These are phyloP conservation scores for Limnodromus scolopaceus DNA, from an alignment of 2,797 vertebrate species.

Conservation along the genomic window DNA sequence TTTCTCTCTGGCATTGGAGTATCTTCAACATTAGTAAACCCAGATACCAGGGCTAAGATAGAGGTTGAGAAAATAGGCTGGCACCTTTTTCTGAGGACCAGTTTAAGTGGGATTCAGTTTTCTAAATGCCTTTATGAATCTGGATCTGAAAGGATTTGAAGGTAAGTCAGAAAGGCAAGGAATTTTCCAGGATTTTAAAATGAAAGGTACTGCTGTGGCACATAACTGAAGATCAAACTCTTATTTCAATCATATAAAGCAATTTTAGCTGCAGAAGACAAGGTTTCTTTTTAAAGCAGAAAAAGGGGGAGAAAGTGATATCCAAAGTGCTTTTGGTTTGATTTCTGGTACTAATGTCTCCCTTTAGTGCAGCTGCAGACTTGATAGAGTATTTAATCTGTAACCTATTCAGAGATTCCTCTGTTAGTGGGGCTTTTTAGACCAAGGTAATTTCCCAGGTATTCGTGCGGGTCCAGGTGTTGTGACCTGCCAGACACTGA, in stretches of 20 bases:
- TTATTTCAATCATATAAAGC: not conserved
- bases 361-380: not conserved
- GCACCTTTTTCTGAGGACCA: not conserved
- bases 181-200: constrained; percentile 17
- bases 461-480: not conserved
- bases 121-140: not conserved
- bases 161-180: not conserved
- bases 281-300: not conserved
- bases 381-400: not conserved
- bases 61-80: not conserved
- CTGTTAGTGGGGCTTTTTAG: not conserved
- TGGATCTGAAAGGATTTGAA: not conserved
- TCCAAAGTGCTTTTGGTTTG: not conserved
- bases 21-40: no score
- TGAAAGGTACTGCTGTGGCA: not conserved
- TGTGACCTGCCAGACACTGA: not conserved
- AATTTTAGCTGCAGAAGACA: not conserved
- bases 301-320: not conserved
- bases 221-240: not conserved
- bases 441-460: not conserved
- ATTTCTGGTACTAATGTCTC: not conserved
- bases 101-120: not conserved
- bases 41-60: not conserved
- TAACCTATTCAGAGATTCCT: not conserved
- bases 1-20: not conserved